Evolutionary conservation across 2,797 vertebrate species (phyloP).

Genomic region (Danio tinwini): DNA sequence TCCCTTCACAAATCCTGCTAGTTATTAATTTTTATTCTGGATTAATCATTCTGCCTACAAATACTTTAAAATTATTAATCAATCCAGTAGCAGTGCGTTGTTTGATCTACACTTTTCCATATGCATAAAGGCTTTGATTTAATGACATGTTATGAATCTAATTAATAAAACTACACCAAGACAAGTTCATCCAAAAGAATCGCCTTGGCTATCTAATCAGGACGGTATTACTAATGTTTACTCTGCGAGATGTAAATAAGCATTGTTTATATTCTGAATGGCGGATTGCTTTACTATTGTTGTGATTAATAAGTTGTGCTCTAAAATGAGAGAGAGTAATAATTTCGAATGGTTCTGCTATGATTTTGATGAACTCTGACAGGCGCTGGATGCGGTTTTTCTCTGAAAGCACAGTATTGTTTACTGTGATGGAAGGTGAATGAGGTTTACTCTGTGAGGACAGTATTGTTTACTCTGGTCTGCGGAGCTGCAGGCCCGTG

Average conservation of each 20-base stretch:
- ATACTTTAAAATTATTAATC: background rate
- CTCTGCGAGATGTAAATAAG: background rate
- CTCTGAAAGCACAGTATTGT: constrained; percentile 7
- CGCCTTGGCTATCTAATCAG: background rate
- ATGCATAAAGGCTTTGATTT: background rate
- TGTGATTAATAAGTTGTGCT: background rate
- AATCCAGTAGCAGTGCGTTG: background rate
- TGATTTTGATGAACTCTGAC: background rate
- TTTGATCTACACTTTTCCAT: background rate
- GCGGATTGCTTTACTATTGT: background rate
- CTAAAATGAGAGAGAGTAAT: background rate
- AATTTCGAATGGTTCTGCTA: background rate
- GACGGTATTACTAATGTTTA: background rate
- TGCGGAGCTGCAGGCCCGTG: constrained; percentile 36
- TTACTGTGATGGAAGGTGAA: constrained; percentile 13
- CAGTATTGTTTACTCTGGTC: constrained; percentile 49
- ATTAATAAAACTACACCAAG: background rate
- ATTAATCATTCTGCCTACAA: background rate
- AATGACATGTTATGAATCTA: background rate
- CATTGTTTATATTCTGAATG: background rate
- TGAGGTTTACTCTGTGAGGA: constrained; percentile 28
- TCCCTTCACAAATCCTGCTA: background rate
- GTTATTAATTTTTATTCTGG: background rate
- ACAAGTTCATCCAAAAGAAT: background rate
- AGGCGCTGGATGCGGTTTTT: background rate